Evolutionary conservation across 2,113 vertebrate species (phyloP), one percentile per base, ranked within the genome.

Genomic region (Haemorhous mexicanus): DNA sequence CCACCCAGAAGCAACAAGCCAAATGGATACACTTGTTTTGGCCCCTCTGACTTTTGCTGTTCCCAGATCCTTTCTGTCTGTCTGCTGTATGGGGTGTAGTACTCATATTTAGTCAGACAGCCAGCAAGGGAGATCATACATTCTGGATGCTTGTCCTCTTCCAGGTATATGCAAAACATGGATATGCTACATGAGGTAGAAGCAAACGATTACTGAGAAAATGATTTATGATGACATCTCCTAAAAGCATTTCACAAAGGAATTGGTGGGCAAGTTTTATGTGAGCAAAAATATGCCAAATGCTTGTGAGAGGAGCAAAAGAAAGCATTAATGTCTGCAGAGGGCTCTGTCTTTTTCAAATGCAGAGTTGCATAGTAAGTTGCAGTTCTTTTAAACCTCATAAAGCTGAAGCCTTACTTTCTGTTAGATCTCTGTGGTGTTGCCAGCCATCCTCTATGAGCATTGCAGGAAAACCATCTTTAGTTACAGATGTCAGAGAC

Each of bases 401-500:
- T 52, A 41, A 64, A 21, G 41, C 18, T 59, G 5, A 69, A 83
- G 17, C 33, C 33, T 89, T 59, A 13, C 19, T 68, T 91, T 68
- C 50, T 70, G 21, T 84, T 77, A 52, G 89, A 52, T 49, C 37
- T 32, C 72, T 59, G 46, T 59, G 58, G 27, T 55, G 74, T 15
- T 74, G 72, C 21, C 81, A 92, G 28, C 55, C 55, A 63, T 43
- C 30, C 46, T 52, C 86, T 74, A 55, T 0, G 0, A 94, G 50
- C 33, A 13, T 43, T 70, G 39, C 67, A 85, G 67, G 39, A 91
- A 26, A 27, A 84, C 43, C 62, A 20, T 41, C 43, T 87, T 88
- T 80, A 86, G 63, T 63, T 85, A 59, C 43, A 91, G 67, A 28
- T 89, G 50, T 58, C 46, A 83, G 46, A 90, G 43, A 59, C 67